Evolutionary conservation across 2,888 invertebrate species (phyloP).

Genomic region (Beris chalybata): DNA sequence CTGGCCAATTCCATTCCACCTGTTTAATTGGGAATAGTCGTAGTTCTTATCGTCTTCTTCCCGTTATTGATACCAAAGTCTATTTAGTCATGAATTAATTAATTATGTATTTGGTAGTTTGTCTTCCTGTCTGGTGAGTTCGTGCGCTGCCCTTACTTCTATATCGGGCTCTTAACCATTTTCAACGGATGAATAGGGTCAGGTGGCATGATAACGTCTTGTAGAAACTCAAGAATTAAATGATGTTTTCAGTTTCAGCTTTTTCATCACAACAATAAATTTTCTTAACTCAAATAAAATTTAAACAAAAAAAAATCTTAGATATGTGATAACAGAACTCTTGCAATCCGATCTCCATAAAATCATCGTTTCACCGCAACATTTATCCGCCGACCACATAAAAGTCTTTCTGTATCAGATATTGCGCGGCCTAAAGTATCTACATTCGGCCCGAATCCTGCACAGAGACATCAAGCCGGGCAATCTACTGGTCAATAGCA

Average conservation of each 20-base stretch:
- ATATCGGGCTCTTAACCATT: no score
- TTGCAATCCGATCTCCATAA: constrained; percentile 99
- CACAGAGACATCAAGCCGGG: constrained; percentile 99
- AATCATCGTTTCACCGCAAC: constrained; percentile 99
- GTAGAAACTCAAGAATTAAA: no score
- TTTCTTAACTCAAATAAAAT: constrained; percentile 30
- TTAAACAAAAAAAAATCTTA: constrained; percentile 53
- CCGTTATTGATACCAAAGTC: no score
- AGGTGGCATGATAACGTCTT: no score
- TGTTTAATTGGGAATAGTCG: no score
- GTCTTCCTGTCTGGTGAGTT: no score
- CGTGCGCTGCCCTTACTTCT: no score
- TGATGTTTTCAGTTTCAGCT: not conserved
- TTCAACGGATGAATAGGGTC: no score
- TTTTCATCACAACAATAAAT: constrained; percentile 11
- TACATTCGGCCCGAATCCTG: constrained; percentile 96
- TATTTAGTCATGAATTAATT: no score
- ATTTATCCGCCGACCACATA: constrained; percentile 98
- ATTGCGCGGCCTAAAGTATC: constrained; percentile 97
- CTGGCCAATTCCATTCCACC: no score
- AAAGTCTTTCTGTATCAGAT: constrained; percentile 99
- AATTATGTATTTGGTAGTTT: no score
- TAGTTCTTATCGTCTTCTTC: no score
- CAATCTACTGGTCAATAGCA: constrained; percentile 97
- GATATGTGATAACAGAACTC: constrained; percentile 99